Evolutionary conservation across 2,797 vertebrate species (phyloP), one percentile per base, ranked within the genome.

Genomic region (Labroides dimidiatus): DNA sequence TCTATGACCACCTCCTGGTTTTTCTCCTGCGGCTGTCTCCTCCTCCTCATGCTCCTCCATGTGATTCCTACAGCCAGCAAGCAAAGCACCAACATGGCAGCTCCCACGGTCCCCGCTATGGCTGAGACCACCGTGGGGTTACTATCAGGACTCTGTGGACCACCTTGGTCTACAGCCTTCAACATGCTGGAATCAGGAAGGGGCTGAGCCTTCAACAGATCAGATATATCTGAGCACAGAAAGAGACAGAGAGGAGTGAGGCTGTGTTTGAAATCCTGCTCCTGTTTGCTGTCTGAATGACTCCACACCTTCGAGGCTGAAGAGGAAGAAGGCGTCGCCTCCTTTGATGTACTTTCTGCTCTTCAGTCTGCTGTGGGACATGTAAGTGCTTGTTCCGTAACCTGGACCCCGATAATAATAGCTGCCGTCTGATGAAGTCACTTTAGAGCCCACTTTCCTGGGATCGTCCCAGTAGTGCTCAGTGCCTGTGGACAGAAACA

Each of bases 311-410:
- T 97, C 94, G 45, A 95, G n/a, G 27, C 94, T 95, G 68, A 96
- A 57, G 51, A 97, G 93, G 62, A 97, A 91, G 78, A 89, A 95
- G 82, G 89, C 87, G n/a, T 95, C 57, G 1, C 93, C 86, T 55
- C 94, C 95, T 86, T 97, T 98, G 71, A 96, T 93, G 85, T 94
- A 98, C 65, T 94, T 78, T 39, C 93, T 94, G 72, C 94, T 96
- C 77, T 47, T 91, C 60, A 96, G 86, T 64, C 93, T 91, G 57
- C 78, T 14, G 11, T 94, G 91, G 43, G 94, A 95, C 76, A 98
- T 88, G 84, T 94, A 97, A 33, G 44, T 2, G 1, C 1, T 87
- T 0, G 88, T 95, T 62, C 95, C 96, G 0, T 0, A 9, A 66
- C 93, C 92, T 1, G 74, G 80, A 16, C 94, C 91, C 76, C 89